Conservation (phyloP, 2,888 invertebrate genomes). For the Dasypolia templi region DNA sequence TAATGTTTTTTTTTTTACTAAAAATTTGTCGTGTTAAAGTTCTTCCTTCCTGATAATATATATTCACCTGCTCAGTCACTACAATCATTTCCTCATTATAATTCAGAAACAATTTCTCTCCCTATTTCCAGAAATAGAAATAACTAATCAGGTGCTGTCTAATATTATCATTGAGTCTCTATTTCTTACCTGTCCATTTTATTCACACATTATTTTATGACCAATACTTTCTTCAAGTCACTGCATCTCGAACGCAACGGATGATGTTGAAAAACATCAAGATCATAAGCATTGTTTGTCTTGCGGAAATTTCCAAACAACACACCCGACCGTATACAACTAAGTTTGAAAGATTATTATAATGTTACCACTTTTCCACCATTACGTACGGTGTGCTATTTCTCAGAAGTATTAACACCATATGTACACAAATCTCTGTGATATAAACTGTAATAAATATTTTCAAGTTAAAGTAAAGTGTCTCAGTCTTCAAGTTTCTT, state of each 20-base stretch:
- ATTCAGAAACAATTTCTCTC: background rate
- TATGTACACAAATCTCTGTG: constrained; percentile 34
- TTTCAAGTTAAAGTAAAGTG: constrained; percentile 34
- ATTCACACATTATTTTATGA: constrained; percentile 59
- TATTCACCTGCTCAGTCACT: background rate
- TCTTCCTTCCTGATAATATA: background rate
- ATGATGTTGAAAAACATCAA: constrained; percentile 76
- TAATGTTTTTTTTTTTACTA: background rate
- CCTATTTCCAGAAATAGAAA: background rate
- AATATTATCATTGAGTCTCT: background rate
- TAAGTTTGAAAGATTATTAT: constrained; percentile 55
- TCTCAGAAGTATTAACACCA: constrained; percentile 38
- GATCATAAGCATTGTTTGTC: constrained; percentile 80
- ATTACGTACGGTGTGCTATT: constrained; percentile 28
- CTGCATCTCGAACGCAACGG: constrained; percentile 56
- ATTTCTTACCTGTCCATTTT: constrained; percentile 21
- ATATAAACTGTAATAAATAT: constrained; percentile 49
- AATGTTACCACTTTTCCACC: constrained; percentile 46
- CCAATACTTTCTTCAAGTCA: constrained; percentile 63
- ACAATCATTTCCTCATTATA: too few species aligned
- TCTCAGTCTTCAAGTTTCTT: constrained; percentile 39
- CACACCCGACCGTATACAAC: constrained; percentile 46
- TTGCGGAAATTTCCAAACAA: constrained; percentile 85
- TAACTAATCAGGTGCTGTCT: background rate
- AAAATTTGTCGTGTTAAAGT: background rate